A percentile compares a stretch with the other conserved stretches of the same genome.
These are phyloP conservation scores for Siderastrea radians DNA, from an alignment of 92 coral and sea anemone species.

Conservation along the genomic window DNA sequence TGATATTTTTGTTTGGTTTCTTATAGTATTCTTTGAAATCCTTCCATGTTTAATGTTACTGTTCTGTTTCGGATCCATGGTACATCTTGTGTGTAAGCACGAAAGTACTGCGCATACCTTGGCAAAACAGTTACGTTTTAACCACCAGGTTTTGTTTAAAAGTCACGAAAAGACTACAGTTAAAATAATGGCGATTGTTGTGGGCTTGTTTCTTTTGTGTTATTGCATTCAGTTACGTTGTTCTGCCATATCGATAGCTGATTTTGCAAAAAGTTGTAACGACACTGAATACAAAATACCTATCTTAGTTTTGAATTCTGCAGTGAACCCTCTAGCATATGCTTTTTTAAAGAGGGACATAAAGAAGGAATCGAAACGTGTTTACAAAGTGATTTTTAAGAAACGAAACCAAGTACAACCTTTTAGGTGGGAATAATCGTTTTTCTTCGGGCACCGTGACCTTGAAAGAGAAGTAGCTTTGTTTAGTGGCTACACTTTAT, in stretches of 20 bases:
- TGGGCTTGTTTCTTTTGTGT: too few species aligned
- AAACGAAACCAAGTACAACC: too few species aligned
- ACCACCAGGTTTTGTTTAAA: background rate
- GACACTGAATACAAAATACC: slow-evolving; percentile 8
- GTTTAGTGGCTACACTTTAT: too few species aligned
- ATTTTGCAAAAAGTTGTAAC: background rate
- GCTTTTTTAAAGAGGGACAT: slow-evolving; percentile 17
- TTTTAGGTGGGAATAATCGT: too few species aligned
- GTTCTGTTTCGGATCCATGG: background rate
- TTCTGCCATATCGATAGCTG: background rate
- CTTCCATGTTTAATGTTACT: background rate
- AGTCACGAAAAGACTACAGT: background rate
- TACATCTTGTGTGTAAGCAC: background rate
- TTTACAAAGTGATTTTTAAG: too few species aligned
- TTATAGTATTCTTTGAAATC: background rate
- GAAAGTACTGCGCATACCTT: background rate
- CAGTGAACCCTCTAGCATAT: slow-evolving; percentile 9
- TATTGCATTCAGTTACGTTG: background rate
- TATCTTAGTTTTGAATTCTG: background rate
- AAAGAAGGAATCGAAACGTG: background rate
- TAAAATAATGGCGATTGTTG: background rate
- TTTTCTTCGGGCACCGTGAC: too few species aligned
- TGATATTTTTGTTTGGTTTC: background rate
- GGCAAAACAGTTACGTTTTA: background rate
- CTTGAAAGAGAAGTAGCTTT: too few species aligned